Evolutionary conservation across 2,113 vertebrate genomes (phyloP).

Genomic region (Turdus rufiventris): DNA sequence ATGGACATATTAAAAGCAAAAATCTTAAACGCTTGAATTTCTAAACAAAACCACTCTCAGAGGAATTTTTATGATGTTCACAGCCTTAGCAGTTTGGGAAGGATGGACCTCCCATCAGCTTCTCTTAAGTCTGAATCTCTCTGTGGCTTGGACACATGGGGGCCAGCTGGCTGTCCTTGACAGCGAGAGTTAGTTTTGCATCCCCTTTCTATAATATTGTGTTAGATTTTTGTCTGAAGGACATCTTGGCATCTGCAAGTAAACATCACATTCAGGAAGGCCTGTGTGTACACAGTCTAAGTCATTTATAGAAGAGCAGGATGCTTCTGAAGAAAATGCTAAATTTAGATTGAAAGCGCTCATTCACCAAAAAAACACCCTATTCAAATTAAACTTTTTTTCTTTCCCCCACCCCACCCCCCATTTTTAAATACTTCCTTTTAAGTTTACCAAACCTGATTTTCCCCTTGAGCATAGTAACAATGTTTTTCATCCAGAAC

Average conservation of each 20-base stretch:
- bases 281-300: not conserved
- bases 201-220: not conserved
- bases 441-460: not conserved
- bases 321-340: conserved; percentile 23
- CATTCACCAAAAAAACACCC: not conserved
- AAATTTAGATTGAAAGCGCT: conserved; percentile 10
- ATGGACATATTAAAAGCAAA: not conserved
- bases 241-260: conserved; percentile 41
- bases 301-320: conserved; percentile 7
- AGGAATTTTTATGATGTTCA: not conserved
- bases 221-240: conserved; percentile 30
- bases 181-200: not conserved
- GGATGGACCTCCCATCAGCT: not conserved
- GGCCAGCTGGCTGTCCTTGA: conserved; percentile 4
- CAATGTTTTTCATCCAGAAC: not conserved
- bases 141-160: not conserved
- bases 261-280: conserved; percentile 30
- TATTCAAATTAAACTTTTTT: not conserved
- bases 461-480: not conserved
- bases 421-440: not conserved
- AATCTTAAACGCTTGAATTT: not conserved
- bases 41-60: not conserved
- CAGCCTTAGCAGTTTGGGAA: not conserved
- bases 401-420: too few relatives aligned
- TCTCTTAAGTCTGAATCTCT: not conserved